A percentile compares a stretch with the other conserved stretches of the same genome.
These are phyloP conservation scores for Myotis yumanensis DNA, from an alignment of 2,113 vertebrate species.

Conservation along the genomic window DNA sequence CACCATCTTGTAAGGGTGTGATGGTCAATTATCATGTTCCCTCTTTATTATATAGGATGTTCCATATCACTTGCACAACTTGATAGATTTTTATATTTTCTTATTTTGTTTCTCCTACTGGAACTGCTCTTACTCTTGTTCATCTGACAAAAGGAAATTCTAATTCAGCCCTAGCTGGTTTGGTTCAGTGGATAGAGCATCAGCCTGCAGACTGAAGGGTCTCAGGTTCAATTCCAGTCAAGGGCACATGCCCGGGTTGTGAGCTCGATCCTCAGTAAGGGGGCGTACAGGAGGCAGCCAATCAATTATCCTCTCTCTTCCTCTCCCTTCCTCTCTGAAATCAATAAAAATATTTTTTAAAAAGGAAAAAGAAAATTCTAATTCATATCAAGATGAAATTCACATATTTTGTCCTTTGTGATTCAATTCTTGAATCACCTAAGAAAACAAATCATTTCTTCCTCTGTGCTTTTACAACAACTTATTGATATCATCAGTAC, in stretches of 20 bases:
- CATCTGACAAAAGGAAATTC: slow-evolving; percentile 5
- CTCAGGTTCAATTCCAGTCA: too few species aligned
- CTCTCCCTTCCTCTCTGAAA: too few species aligned
- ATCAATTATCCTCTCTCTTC: too few species aligned
- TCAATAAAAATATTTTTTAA: too few species aligned
- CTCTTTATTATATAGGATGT: background rate
- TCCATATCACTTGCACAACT: background rate
- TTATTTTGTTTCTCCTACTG: background rate
- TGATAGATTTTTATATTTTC: background rate
- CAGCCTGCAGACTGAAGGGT: too few species aligned
- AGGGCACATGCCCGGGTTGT: too few species aligned
- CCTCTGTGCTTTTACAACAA: background rate
- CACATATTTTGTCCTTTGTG: background rate
- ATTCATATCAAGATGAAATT: background rate
- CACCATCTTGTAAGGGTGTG: too few species aligned
- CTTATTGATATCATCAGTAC: background rate
- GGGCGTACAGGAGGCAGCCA: too few species aligned
- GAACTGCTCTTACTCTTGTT: background rate
- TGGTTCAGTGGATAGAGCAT: too few species aligned
- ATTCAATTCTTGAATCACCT: background rate
- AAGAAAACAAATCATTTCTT: background rate
- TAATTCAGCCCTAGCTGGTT: background rate
- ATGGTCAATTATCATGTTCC: too few species aligned
- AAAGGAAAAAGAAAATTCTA: background rate
- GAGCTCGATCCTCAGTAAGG: too few species aligned